Evolutionary conservation across 2,797 vertebrate genomes (phyloP).

Genomic region (Phataginus tetradactyla): DNA sequence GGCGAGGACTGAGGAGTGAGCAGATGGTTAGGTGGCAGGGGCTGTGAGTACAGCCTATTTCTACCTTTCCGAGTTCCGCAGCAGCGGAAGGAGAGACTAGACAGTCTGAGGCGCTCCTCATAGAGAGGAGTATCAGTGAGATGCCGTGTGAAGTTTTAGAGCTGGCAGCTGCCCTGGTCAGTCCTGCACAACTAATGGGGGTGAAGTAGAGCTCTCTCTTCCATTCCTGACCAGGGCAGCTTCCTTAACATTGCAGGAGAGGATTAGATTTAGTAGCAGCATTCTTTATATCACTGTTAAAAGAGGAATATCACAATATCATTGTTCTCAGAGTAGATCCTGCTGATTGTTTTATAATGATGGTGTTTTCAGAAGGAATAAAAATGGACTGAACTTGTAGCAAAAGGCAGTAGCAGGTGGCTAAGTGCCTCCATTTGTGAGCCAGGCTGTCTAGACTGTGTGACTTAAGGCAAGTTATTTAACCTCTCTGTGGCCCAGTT

Average conservation of each 20-base stretch:
- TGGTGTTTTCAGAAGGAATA: neutral
- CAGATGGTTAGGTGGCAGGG: too few relatives aligned
- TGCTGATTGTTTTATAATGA: neutral
- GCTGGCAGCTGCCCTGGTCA: neutral
- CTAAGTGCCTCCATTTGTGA: neutral
- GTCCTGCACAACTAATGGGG: too few relatives aligned
- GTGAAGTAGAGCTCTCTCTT: neutral
- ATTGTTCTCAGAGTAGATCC: neutral
- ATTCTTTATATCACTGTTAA: neutral
- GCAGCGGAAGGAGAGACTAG: neutral
- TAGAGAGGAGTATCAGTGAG: neutral
- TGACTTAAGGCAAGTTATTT: neutral
- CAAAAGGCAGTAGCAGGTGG: neutral
- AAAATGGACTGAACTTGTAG: neutral
- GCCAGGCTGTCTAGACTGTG: neutral
- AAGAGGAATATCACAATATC: neutral
- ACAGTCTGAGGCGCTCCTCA: neutral
- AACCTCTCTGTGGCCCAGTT: neutral
- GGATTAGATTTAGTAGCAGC: neutral
- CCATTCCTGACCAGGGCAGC: neutral
- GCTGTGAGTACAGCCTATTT: too few relatives aligned
- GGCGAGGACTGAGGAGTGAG: accelerated
- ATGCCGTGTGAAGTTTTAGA: accelerated
- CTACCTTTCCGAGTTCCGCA: neutral
- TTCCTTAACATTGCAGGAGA: too few relatives aligned